A percentile compares a stretch with the other conserved stretches of the same genome.
These are phyloP conservation scores for Plecturocebus donacophilus DNA, from an alignment of 2,113 vertebrate genomes.

Conservation along the genomic window DNA sequence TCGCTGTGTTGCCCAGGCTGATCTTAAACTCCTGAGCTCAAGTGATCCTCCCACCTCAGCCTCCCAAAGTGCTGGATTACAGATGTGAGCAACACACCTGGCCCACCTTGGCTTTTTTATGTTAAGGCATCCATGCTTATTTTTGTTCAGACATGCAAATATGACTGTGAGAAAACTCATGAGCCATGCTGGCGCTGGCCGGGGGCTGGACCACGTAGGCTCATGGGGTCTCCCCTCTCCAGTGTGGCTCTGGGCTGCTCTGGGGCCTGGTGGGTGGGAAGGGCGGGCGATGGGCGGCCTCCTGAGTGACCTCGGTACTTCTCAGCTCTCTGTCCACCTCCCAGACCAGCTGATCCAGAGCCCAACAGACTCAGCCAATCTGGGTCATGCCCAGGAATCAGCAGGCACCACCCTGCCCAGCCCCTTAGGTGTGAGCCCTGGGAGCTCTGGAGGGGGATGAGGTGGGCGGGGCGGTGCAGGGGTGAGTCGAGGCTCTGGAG, in stretches of 20 bases:
- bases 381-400: not conserved
- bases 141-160: accelerated
- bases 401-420: accelerated
- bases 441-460: accelerated
- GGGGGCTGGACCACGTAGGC: not conserved
- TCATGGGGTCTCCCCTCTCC: not conserved
- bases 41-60: not conserved
- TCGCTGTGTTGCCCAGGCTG: not conserved
- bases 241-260: too few relatives aligned
- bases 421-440: accelerated
- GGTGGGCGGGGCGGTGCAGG: accelerated
- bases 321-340: too few relatives aligned
- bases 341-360: not conserved
- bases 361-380: accelerated
- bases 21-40: not conserved
- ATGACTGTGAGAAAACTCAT: accelerated
- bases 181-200: accelerated
- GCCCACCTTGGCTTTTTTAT: not conserved
- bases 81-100: not conserved
- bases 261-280: accelerated
- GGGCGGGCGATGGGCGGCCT: not conserved
- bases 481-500: not conserved
- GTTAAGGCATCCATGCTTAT: accelerated
- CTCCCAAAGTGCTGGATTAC: not conserved
- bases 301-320: not conserved